These are phyloP conservation scores for Sphaerophoria rueppellii DNA, from an alignment of 2,888 invertebrate genomes.

Conservation along the genomic window DNA sequence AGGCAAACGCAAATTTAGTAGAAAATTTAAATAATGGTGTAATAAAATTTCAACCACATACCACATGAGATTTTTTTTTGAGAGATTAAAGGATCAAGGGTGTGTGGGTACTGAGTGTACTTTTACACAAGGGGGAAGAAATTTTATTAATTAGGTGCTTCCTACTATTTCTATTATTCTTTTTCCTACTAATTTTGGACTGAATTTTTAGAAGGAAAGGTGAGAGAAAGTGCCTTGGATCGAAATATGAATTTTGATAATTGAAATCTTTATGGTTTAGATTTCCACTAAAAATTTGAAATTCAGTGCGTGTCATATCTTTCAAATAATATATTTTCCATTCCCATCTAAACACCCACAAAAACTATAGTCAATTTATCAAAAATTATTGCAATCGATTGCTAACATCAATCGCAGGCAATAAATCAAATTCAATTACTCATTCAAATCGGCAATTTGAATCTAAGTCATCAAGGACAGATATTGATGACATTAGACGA, in stretches of 20 bases:
- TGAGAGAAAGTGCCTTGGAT: too few species aligned
- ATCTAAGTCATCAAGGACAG: conserved; percentile 46
- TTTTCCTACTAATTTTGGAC: too few species aligned
- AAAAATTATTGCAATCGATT: conserved; percentile 40
- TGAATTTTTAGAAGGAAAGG: too few species aligned
- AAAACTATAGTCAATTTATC: conserved; percentile 24
- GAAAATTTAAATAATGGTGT: conserved; percentile 12
- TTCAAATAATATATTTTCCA: background rate
- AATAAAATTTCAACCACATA: conserved; percentile 12
- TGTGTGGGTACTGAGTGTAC: too few species aligned
- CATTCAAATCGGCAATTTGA: conserved; percentile 53
- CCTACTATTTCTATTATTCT: too few species aligned
- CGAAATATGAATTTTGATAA: too few species aligned
- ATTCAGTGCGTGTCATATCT: too few species aligned
- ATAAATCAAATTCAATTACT: conserved; percentile 66
- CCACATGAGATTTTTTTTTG: background rate
- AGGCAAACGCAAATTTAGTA: conserved; percentile 8
- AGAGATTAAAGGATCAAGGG: too few species aligned
- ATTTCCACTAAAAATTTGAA: too few species aligned
- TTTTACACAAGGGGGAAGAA: too few species aligned
- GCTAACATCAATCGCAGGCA: conserved; percentile 40
- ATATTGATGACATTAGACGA: background rate
- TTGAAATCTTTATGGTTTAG: too few species aligned
- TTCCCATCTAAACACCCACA: background rate
- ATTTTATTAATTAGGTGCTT: too few species aligned